Conservation (phyloP, 2,888 invertebrate genomes). For the Crepidodera aurea region DNA sequence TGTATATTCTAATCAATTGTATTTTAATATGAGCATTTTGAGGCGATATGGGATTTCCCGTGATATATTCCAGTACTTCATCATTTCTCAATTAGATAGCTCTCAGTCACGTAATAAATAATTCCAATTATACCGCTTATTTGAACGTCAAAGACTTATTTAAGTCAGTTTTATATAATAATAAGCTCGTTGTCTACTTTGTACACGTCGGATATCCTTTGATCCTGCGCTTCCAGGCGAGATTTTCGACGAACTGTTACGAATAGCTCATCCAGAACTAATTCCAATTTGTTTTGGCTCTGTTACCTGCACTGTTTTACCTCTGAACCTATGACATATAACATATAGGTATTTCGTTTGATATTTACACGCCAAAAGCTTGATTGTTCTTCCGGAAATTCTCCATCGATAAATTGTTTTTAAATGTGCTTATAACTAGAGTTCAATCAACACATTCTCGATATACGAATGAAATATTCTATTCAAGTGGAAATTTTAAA, state of each 20-base stretch:
- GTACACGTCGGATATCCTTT: slow-evolving; percentile 56
- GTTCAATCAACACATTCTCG: too few species aligned
- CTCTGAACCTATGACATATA: neutral
- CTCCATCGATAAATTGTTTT: neutral
- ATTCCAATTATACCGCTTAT: slow-evolving; percentile 56
- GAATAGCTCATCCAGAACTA: slow-evolving; percentile 54
- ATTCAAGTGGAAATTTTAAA: too few species aligned
- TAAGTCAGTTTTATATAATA: slow-evolving; percentile 57
- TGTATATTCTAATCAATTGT: too few species aligned
- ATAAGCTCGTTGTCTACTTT: slow-evolving; percentile 57
- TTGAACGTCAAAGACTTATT: slow-evolving; percentile 55
- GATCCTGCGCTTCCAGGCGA: slow-evolving; percentile 56
- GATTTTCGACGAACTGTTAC: slow-evolving; percentile 43
- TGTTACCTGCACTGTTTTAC: slow-evolving; percentile 15
- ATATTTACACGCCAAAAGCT: neutral
- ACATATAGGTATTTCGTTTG: neutral
- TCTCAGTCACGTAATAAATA: slow-evolving; percentile 45
- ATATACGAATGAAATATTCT: too few species aligned
- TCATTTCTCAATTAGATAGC: slow-evolving; percentile 10
- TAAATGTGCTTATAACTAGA: too few species aligned
- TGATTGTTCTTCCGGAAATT: slow-evolving; percentile 5
- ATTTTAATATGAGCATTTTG: too few species aligned
- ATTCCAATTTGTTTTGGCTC: slow-evolving; percentile 53
- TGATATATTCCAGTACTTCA: neutral
- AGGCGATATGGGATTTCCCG: neutral